A percentile compares a stretch with the other conserved stretches of the same genome.
Conservation (phyloP, 2,888 invertebrate genomes). For the Globia sparganii region DNA sequence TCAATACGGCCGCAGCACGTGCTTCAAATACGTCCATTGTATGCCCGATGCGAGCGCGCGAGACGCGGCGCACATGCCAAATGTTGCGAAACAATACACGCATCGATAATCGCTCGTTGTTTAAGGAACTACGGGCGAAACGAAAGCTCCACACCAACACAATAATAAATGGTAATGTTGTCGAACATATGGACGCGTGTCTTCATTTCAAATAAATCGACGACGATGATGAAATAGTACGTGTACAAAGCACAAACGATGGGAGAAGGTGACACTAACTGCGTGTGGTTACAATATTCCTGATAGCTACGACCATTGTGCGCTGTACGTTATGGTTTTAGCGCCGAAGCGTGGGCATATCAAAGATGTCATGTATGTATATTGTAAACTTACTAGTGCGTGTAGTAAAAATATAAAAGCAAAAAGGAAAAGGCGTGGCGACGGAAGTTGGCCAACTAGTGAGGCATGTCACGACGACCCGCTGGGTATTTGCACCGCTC, state of each 20-base stretch:
- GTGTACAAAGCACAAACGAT: conserved; percentile 80
- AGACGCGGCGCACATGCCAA: conserved; percentile 87
- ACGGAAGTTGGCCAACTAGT: conserved; percentile 73
- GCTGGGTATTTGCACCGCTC: conserved; percentile 65
- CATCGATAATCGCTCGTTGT: conserved; percentile 84
- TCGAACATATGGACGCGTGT: conserved; percentile 81
- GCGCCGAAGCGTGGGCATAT: conserved; percentile 70
- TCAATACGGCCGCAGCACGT: conserved; percentile 88
- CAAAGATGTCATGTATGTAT: conserved; percentile 67
- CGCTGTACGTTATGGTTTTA: conserved; percentile 70
- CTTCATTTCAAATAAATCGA: conserved; percentile 81
- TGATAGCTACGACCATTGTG: conserved; percentile 71
- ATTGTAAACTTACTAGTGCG: conserved; percentile 65
- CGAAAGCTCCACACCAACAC: conserved; percentile 80
- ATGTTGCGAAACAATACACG: conserved; percentile 85
- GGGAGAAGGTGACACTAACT: conserved; percentile 78
- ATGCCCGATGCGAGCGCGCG: conserved; percentile 82
- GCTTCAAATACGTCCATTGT: conserved; percentile 86
- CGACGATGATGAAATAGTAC: conserved; percentile 82
- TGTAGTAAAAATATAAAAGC: conserved; percentile 74
- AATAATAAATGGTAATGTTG: conserved; percentile 82
- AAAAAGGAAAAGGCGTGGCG: conserved; percentile 76
- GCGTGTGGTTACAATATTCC: conserved; percentile 71
- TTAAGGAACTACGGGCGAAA: conserved; percentile 80
- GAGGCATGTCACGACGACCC: conserved; percentile 72